Percentiles rank a stretch among this genome's conserved stretches.
These are phyloP conservation scores for Drosophila neotestacea DNA, from an alignment of 2,888 invertebrate species.

Conservation along the genomic window DNA sequence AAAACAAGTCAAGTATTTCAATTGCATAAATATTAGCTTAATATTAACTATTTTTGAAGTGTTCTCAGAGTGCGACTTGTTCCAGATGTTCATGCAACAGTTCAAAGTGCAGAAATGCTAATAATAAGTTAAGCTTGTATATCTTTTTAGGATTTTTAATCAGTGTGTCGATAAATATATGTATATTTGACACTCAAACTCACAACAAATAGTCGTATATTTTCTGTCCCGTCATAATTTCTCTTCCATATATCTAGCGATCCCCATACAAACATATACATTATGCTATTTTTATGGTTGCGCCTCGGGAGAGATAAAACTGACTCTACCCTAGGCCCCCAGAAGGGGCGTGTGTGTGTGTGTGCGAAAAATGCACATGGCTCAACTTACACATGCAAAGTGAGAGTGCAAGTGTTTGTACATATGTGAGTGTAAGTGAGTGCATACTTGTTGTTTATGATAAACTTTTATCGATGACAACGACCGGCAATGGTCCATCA, in stretches of 20 bases:
- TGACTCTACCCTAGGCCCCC: constrained; percentile 7
- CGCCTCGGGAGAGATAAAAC: constrained; percentile 30
- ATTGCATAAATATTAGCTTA: constrained; percentile 13
- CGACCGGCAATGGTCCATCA: constrained; percentile 25
- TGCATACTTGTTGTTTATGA: constrained; percentile 1
- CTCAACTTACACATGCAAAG: constrained; percentile 11
- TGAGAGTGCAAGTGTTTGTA: background rate
- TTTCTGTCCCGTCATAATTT: constrained; percentile 13
- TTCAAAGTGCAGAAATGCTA: constrained; percentile 34
- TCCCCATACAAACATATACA: constrained; percentile 12
- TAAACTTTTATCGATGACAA: constrained; percentile 18
- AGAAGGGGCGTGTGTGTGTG: constrained; percentile 20
- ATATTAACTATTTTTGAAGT: constrained; percentile 8
- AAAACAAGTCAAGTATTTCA: constrained; percentile 7
- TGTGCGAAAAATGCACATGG: constrained; percentile 29
- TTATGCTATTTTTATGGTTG: constrained; percentile 42
- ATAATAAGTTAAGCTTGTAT: constrained; percentile 23
- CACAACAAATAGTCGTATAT: constrained; percentile 12
- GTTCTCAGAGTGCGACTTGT: constrained; percentile 3
- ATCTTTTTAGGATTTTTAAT: constrained; percentile 9
- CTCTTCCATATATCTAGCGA: constrained; percentile 24
- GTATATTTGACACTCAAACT: constrained; percentile 3
- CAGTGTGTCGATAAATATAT: constrained; percentile 6
- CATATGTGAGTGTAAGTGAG: background rate
- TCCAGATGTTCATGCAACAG: constrained; percentile 15